Evolutionary conservation across 2,888 invertebrate genomes (phyloP), one percentile per base, ranked within the genome.

Genomic region (Andricus curvator): DNA sequence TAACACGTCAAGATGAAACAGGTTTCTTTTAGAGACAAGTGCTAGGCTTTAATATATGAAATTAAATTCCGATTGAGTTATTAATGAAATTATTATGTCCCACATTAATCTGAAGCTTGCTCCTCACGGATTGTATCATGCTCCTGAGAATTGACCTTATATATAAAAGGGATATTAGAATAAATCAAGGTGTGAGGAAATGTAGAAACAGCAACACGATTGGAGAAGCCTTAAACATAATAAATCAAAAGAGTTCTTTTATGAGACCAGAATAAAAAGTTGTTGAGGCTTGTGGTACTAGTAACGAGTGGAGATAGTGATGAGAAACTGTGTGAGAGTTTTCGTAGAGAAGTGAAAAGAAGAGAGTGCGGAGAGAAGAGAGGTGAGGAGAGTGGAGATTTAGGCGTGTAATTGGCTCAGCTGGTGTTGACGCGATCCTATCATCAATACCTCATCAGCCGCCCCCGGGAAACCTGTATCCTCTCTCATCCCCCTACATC

Each of bases 381-480:
- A 82, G 84, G 85, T 83, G 86, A 85, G 86, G 88, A 84, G 89
- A 87, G 88, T 83, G 86, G 90, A 92, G 92, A 92, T 92, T 93
- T 92, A 91, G 91, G 88, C 91, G 91, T 93, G 94, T 94, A 94
- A 94, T 94, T 94, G 94, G 94, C 94, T 94, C 94, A 94, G 94
- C 94, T 94, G 94, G 93, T 94, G 93, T 93, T 93, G 94, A 94
- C 94, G 94, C 93, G 93, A 93, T 93, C 93, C 93, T 93, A 94
- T 94, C 94, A 94, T 94, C 94, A 94, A 94, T 94, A 94, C 93
- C 94, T 94, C 94, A 94, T 94, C 94, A 94, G 93, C 90, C 89
- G 90, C 90, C 91, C 91, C 89, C 88, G 89, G 91, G 90, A 91
- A 92, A 91, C 91, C 92, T 92, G 92, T 90, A 91, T 89, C 90